Conservation (phyloP, 2,888 invertebrate species). For the Pollenia labialis region DNA sequence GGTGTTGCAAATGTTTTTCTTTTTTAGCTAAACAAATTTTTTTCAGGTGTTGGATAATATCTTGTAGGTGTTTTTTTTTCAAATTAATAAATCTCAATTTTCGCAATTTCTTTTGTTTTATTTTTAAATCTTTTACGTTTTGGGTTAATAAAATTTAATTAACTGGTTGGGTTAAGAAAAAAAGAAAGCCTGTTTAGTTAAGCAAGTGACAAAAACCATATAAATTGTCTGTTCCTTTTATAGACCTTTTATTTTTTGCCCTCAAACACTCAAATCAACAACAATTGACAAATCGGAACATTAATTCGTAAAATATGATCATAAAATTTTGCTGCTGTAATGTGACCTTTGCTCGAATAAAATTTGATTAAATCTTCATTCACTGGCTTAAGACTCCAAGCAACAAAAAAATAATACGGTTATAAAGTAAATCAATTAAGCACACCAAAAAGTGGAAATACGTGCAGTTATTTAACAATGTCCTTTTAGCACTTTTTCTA, state of each 20-base stretch:
- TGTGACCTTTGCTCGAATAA: background rate
- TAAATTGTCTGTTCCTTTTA: background rate
- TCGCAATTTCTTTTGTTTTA: background rate
- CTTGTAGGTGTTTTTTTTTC: background rate
- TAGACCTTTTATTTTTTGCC: background rate
- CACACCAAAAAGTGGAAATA: background rate
- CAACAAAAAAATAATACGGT: background rate
- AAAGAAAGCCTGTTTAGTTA: background rate
- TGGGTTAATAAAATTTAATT: slow-evolving; percentile 29
- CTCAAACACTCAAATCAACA: background rate
- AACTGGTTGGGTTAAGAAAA: background rate
- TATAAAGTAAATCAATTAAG: slow-evolving; percentile 39
- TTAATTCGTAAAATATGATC: slow-evolving; percentile 43
- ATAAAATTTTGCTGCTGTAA: slow-evolving; percentile 18
- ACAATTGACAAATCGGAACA: slow-evolving; percentile 22
- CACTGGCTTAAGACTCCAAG: background rate
- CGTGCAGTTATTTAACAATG: slow-evolving; percentile 29
- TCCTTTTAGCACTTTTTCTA: slow-evolving; percentile 8
- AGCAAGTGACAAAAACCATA: background rate
- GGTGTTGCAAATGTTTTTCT: slow-evolving; percentile 2
- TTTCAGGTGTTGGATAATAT: background rate
- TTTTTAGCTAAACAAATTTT: background rate
- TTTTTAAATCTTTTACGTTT: slow-evolving; percentile 10
- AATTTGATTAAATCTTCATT: slow-evolving; percentile 8
- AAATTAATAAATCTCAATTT: slow-evolving; percentile 20